phyloP scores from a whole-genome alignment of 2,888 invertebrate species.

The Diadegma fenestrale region DNA sequence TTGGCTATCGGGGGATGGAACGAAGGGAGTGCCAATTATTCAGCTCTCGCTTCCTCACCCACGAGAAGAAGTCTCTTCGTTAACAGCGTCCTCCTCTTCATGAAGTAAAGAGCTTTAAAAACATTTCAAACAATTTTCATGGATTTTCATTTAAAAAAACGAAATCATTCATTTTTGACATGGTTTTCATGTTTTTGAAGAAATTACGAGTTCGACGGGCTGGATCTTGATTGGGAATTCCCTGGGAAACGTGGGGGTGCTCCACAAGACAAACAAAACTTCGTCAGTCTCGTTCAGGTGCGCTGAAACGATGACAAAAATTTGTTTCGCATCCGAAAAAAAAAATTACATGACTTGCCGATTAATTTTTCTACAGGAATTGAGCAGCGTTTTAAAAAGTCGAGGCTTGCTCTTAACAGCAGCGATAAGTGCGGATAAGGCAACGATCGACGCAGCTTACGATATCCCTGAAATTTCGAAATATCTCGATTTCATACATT shows the following conservation, averaged over 20 bases:
- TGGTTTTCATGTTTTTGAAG: slow-evolving; percentile 81
- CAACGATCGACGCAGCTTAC: slow-evolving; percentile 91
- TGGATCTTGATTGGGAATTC: slow-evolving; percentile 95
- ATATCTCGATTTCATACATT: slow-evolving; percentile 89
- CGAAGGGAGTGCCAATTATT: slow-evolving; percentile 92
- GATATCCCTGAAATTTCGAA: slow-evolving; percentile 89
- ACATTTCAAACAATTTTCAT: not conserved
- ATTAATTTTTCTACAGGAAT: slow-evolving; percentile 86
- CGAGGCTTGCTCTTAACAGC: slow-evolving; percentile 91
- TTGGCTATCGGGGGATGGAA: slow-evolving; percentile 97
- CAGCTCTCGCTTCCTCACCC: slow-evolving; percentile 89
- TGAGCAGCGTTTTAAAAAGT: slow-evolving; percentile 89
- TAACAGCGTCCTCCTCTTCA: slow-evolving; percentile 89
- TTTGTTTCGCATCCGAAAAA: not conserved
- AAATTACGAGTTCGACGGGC: slow-evolving; percentile 90
- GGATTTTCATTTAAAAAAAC: not conserved
- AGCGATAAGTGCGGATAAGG: slow-evolving; percentile 92
- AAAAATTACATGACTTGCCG: not conserved
- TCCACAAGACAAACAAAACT: slow-evolving; percentile 91
- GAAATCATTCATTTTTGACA: not conserved
- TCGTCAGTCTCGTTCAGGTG: slow-evolving; percentile 91
- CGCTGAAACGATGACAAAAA: not conserved
- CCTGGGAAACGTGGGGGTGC: slow-evolving; percentile 91
- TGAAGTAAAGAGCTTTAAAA: slow-evolving; percentile 85
- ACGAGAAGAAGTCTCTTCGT: slow-evolving; percentile 89